phyloP scores from a whole-genome alignment of 2,888 invertebrate genomes.

The Eupithecia pulchellata region DNA sequence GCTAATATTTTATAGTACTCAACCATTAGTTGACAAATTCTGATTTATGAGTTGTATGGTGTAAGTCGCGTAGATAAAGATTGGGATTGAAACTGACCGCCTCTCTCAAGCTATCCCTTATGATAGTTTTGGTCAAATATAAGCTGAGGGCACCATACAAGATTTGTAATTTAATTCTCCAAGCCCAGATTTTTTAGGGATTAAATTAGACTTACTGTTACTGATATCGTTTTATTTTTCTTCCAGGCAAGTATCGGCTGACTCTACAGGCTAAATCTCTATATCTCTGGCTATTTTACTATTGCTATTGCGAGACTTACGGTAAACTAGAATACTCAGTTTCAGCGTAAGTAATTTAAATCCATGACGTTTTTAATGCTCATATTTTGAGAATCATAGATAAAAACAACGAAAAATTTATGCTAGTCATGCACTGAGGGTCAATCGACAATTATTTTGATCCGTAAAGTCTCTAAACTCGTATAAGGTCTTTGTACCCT shows the following conservation, averaged over 20 bases:
- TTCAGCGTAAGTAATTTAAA: slow-evolving; percentile 25
- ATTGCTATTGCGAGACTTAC: slow-evolving; percentile 57
- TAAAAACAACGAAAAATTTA: slow-evolving; percentile 13
- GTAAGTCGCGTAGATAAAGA: too few species aligned
- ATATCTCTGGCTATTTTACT: slow-evolving; percentile 51
- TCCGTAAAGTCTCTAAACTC: background rate
- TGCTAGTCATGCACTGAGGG: background rate
- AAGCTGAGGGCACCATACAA: too few species aligned
- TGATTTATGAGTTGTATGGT: too few species aligned
- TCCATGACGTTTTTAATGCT: slow-evolving; percentile 31
- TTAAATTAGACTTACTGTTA: background rate
- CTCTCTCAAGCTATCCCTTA: too few species aligned
- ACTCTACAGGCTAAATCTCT: slow-evolving; percentile 19
- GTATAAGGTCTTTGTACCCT: background rate
- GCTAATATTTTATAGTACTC: too few species aligned
- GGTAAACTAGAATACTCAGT: slow-evolving; percentile 30
- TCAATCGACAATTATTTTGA: background rate
- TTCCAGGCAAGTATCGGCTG: slow-evolving; percentile 52
- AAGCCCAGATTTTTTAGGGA: too few species aligned
- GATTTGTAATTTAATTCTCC: too few species aligned
- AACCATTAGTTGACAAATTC: background rate
- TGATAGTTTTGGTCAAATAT: too few species aligned
- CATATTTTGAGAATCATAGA: slow-evolving; percentile 15
- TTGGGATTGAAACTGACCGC: too few species aligned
- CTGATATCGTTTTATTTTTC: slow-evolving; percentile 13